Evolutionary conservation across 2,113 vertebrate species (phyloP).

Genomic region (Archocentrus centrarchus): DNA sequence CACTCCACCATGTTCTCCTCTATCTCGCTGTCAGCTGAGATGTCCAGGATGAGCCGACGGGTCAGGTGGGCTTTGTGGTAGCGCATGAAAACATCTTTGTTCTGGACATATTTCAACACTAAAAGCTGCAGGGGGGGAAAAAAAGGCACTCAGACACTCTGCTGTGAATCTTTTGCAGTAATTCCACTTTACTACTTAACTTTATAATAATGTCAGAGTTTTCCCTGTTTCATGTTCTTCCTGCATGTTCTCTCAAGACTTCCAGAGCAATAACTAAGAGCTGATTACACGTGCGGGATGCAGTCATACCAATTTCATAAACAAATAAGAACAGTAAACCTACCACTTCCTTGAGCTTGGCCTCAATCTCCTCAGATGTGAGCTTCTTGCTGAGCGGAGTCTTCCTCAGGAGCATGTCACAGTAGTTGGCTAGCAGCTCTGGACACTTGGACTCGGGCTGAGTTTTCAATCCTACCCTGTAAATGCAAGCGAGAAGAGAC

Average conservation of each 20-base stretch:
- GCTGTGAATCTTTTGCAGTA: not conserved
- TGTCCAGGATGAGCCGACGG: constrained; percentile 96
- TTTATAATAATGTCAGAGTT: fast-evolving
- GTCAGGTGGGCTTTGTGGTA: constrained; percentile 99
- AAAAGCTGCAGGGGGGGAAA: constrained; percentile 83
- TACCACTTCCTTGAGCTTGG: constrained; percentile 99
- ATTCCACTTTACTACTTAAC: not conserved
- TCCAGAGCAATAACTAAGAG: not conserved
- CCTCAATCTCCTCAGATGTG: constrained; percentile 98
- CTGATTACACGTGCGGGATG: not conserved
- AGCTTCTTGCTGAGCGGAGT: constrained; percentile 99
- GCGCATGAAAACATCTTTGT: constrained; percentile 99
- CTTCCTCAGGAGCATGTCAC: constrained; percentile 98
- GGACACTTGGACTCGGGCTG: constrained; percentile 99
- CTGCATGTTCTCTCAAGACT: not conserved
- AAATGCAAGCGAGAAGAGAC: not conserved
- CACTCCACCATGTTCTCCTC: constrained; percentile 99
- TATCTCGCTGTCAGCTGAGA: constrained; percentile 98
- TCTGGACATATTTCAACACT: constrained; percentile 99
- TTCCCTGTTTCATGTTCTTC: not conserved
- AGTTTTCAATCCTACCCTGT: constrained; percentile 95
- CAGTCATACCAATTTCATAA: fast-evolving
- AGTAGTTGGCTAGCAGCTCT: constrained; percentile 99
- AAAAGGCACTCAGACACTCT: constrained; percentile 13
- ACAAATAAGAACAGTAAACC: constrained; percentile 14